Conservation (phyloP, 1,140 invertebrate genomes). For the Camponotus vicinus region DNA sequence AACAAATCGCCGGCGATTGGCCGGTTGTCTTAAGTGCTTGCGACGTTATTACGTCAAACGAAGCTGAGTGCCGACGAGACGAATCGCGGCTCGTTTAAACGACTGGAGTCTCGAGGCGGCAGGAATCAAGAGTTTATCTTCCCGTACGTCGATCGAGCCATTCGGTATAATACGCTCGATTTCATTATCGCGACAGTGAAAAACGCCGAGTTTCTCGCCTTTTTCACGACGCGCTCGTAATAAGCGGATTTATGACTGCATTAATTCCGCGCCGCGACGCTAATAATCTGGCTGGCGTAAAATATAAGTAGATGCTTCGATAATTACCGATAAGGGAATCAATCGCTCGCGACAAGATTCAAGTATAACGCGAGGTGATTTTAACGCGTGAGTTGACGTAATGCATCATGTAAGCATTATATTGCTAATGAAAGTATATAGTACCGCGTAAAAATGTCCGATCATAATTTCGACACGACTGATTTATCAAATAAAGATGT, state of each 20-base stretch:
- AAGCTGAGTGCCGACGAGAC: slow-evolving; percentile 28
- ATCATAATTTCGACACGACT: not conserved
- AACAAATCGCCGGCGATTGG: slow-evolving; percentile 56
- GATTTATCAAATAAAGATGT: not conserved
- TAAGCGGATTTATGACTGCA: slow-evolving; percentile 10
- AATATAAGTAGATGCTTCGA: not conserved
- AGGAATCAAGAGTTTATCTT: slow-evolving; percentile 41
- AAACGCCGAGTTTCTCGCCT: not conserved
- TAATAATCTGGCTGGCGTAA: slow-evolving; percentile 5
- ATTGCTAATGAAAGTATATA: not conserved
- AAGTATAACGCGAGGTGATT: not conserved
- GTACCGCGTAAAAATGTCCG: not conserved
- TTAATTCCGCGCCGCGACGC: slow-evolving; percentile 16
- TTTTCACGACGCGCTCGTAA: slow-evolving; percentile 43
- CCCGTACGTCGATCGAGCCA: slow-evolving; percentile 24
- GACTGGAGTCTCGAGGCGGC: not conserved
- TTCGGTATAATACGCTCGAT: slow-evolving; percentile 39
- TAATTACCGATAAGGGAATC: slow-evolving; percentile 35
- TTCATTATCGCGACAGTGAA: slow-evolving; percentile 42
- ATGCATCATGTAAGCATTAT: not conserved
- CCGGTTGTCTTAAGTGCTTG: slow-evolving; percentile 42
- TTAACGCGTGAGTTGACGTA: not conserved
- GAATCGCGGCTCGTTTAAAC: slow-evolving; percentile 53
- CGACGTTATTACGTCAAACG: slow-evolving; percentile 46
- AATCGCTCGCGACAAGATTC: slow-evolving; percentile 11